phyloP scores from a whole-genome alignment of 2,113 vertebrate genomes.

The Xiphophorus hellerii region DNA sequence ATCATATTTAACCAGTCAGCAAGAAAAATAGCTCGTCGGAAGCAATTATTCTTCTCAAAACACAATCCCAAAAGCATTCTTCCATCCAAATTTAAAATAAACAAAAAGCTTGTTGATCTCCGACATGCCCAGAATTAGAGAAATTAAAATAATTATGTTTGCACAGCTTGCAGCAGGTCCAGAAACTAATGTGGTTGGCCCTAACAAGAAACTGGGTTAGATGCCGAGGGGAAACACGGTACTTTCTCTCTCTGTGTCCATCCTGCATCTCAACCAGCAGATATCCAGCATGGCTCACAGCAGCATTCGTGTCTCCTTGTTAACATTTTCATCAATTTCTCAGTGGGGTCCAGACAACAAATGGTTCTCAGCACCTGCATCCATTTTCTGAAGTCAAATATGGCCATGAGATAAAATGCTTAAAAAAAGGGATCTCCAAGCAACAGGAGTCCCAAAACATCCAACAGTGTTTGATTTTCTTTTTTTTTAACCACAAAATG shows the following conservation, averaged over 20 bases:
- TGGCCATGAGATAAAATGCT: slow-evolving; percentile 44
- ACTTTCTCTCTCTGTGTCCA: slow-evolving; percentile 27
- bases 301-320: slow-evolving; percentile 35
- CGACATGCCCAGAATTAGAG: slow-evolving; percentile 65
- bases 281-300: slow-evolving; percentile 35
- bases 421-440: slow-evolving; percentile 25
- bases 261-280: slow-evolving; percentile 53
- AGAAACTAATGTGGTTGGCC: slow-evolving; percentile 57
- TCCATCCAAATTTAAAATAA: slow-evolving; percentile 44
- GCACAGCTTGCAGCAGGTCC: slow-evolving; percentile 70
- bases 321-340: slow-evolving; percentile 69
- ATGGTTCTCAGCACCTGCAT: slow-evolving; percentile 38
- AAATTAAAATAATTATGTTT: slow-evolving; percentile 70
- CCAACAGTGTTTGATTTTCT: slow-evolving; percentile 24
- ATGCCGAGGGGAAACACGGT: slow-evolving; percentile 55
- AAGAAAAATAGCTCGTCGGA: slow-evolving; percentile 28
- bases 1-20: neutral
- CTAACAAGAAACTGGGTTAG: slow-evolving; percentile 59
- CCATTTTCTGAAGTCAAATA: slow-evolving; percentile 32
- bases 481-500: slow-evolving; percentile 21
- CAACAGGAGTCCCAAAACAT: slow-evolving; percentile 16
- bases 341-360: slow-evolving; percentile 43
- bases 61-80: slow-evolving; percentile 26
- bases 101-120: slow-evolving; percentile 64
- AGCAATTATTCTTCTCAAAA: slow-evolving; percentile 3